These are phyloP conservation scores for Neodiprion lecontei DNA, from an alignment of 1,140 invertebrate genomes.

Conservation along the genomic window DNA sequence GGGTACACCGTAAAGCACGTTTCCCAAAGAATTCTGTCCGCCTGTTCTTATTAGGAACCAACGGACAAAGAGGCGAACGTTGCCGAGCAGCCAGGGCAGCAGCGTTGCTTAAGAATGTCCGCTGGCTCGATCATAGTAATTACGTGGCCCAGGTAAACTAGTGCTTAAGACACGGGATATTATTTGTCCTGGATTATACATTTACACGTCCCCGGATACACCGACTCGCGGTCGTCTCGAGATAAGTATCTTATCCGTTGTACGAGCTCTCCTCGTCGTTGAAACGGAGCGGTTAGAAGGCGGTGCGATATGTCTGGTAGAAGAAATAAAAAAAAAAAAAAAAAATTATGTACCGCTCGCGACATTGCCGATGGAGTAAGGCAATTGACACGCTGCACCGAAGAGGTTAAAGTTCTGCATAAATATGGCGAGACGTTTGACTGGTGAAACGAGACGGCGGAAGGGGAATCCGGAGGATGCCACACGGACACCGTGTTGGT, in stretches of 20 bases:
- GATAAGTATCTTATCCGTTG: neutral
- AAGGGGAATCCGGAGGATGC: neutral
- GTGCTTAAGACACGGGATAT: conserved; percentile 28
- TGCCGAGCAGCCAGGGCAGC: neutral
- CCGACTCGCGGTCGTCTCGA: neutral
- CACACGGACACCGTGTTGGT: neutral
- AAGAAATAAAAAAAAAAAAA: no score
- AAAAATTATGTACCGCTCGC: no score
- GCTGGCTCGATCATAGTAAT: conserved; percentile 28
- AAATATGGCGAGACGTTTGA: no score
- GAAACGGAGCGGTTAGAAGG: neutral
- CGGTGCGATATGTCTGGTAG: no score
- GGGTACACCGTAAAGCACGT: conserved; percentile 1
- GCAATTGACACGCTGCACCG: no score
- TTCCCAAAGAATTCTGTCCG: neutral
- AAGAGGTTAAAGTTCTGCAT: no score
- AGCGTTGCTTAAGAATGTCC: conserved; percentile 23
- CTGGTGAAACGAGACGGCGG: no score
- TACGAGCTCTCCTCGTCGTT: neutral
- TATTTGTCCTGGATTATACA: conserved; percentile 25
- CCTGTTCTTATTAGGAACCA: neutral
- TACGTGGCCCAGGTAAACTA: conserved; percentile 25
- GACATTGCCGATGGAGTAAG: no score
- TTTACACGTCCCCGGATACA: conserved; percentile 15
- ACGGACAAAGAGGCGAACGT: conserved; percentile 12